Evolutionary conservation across 1,140 invertebrate genomes (phyloP), one percentile per base, ranked within the genome.

Genomic region (Drosophila gunungcola): DNA sequence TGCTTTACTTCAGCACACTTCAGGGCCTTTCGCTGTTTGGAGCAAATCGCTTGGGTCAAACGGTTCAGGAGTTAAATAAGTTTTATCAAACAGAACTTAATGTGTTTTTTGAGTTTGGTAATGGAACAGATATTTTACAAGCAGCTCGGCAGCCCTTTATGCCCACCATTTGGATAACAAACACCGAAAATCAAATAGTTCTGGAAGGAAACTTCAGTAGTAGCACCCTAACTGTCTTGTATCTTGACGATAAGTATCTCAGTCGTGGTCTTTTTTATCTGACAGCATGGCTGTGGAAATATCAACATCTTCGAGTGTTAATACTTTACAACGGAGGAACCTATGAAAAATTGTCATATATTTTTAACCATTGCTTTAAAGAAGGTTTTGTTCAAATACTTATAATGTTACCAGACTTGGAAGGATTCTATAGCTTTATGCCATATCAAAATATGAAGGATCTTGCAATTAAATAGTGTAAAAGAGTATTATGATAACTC

Each of bases 251-350:
- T n/a, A 11, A 3, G 0, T 16, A 57, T 6, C 3, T 38, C 0
- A 6, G 1, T 3, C 9, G 4, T 1, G 64, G 60, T 29, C n/a
- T 78, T 1, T 39, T 49, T 0, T 85, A 86, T 13, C 51, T 85
- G 0, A 78, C 54, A 10, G 48, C 12, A 2, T 86, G 73, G 82
- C 12, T 81, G 12, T 86, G 78, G 82, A 65, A 72, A 4, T 62
- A 58, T 3, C 78, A 85, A 25, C 69, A 86, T 16, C 74, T 86
- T 2, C 64, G 68, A 2, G 82, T 86, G 29, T n/a, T 85, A 21
- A 75, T 85, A 38, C 39, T 64, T 11, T 86, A 72, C 45, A 7
- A 25, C 3, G 16, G 29, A 4, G 4, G 41, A 25, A 34, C 9
- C 61, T 0, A 13, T 38, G 13, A 29, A 1, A 52, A 12, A 3